Evolutionary conservation across 2,888 invertebrate genomes (phyloP), one percentile per base, ranked within the genome.

Genomic region (Drosophila monieri): DNA sequence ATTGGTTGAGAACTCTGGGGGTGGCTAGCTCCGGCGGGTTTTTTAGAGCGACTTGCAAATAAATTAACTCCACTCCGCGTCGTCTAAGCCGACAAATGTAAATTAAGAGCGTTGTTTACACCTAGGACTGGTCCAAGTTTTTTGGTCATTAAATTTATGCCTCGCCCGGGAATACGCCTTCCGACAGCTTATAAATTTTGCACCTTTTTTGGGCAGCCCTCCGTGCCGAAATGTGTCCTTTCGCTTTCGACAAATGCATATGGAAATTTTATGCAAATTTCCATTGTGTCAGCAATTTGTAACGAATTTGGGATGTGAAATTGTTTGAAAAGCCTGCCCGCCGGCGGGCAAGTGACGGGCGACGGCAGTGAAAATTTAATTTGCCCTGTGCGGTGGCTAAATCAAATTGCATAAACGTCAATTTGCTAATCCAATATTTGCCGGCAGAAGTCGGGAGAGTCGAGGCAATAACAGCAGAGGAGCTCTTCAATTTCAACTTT

Each of bases 401-500:
- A 83, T 80, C 80, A 74, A 88, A 89, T 87, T 85, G 80, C 81
- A 85, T 86, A 83, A 89, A 89, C 81, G 86, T 86, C 86, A 81
- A 79, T 79, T 88, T 79, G 62, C 62, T 62, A 65, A 65, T 72
- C 56, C 68, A 68, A 73, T 64, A 74, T 69, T 70, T 71, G 37
- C 48, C 57, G 21, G 39, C 47, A 23, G 10, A 39, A 57, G 41
- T 47, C 23, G 9, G 21, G 10, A 39, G 62, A 56, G 59, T 52
- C 59, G 51, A 48, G 30, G 61, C 70, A 43, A 59, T 81, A 65
- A 23, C 15, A 39, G 48, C 30, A 46, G 41, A 32, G 48, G 41
- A 35, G 44, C 51, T 47, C 47, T 47, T 47, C 57, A 75, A 73
- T 62, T 75, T 64, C 62, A 71, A 81, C 77, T 80, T 77, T 53